A percentile compares a stretch with the other conserved stretches of the same genome.
These are phyloP conservation scores for Passer domesticus DNA, from an alignment of 2,113 vertebrate genomes.

Conservation along the genomic window DNA sequence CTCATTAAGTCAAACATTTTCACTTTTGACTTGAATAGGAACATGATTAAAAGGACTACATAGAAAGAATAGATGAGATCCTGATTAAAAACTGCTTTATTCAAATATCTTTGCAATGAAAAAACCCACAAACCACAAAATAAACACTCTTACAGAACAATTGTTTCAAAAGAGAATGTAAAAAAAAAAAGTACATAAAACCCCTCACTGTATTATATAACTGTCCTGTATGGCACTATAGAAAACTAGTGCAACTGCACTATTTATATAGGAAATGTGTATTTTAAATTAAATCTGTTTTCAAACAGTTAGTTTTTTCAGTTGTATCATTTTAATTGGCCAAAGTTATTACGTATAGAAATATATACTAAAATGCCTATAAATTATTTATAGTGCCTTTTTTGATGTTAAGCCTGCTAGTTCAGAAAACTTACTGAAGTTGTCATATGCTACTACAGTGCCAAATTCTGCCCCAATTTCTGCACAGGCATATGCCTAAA, in stretches of 20 bases:
- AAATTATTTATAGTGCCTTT: background rate
- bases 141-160: background rate
- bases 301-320: constrained; percentile 23
- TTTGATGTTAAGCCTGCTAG: background rate
- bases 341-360: background rate
- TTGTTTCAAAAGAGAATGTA: background rate
- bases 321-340: constrained; percentile 21
- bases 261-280: background rate
- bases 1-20: constrained; percentile 39
- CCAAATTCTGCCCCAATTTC: constrained; percentile 19
- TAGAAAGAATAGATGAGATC: constrained; percentile 4
- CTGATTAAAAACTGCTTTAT: constrained; percentile 29
- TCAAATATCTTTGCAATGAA: constrained; percentile 30
- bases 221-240: background rate
- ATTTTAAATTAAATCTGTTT: background rate
- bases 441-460: background rate
- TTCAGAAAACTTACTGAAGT: background rate
- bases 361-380: background rate
- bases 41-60: constrained; percentile 8
- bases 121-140: background rate
- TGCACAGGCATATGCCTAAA: constrained; percentile 6
- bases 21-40: background rate
- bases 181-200: background rate
- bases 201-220: background rate
- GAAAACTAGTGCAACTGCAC: background rate